These are phyloP conservation scores for Poecilia velifera DNA, from an alignment of 2,797 vertebrate genomes.

Conservation along the genomic window DNA sequence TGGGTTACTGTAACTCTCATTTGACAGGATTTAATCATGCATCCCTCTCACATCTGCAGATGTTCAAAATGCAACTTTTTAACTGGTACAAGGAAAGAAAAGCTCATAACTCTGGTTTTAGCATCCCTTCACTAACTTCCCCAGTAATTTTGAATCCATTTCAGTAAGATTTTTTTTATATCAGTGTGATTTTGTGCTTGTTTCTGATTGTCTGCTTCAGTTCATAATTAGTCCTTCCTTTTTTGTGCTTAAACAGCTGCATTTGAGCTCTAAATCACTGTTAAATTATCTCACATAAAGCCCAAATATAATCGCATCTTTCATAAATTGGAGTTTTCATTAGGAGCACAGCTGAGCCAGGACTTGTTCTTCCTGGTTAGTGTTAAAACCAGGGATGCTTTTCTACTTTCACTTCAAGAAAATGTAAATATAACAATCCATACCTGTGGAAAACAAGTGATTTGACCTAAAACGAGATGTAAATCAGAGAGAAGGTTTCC, in stretches of 20 bases:
- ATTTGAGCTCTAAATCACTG: too few species aligned
- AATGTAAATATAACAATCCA: neutral
- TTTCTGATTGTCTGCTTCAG: too few species aligned
- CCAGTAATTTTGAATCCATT: neutral
- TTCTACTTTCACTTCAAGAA: neutral
- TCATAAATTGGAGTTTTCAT: too few species aligned
- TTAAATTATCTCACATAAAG: too few species aligned
- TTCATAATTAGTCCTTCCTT: neutral
- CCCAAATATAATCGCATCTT: too few species aligned
- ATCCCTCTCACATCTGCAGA: neutral
- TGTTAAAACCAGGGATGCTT: neutral
- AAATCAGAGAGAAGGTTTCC: neutral
- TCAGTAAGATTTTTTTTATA: neutral
- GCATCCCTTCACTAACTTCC: neutral
- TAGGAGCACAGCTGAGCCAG: neutral
- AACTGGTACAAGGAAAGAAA: neutral
- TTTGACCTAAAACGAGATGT: neutral
- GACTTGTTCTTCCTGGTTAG: neutral
- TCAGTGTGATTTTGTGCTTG: neutral
- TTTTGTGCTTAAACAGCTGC: neutral
- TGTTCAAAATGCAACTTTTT: neutral
- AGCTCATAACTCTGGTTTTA: neutral
- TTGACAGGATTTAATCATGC: neutral
- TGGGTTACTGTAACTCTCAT: neutral
- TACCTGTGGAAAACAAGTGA: neutral